Conservation (phyloP, 2,888 invertebrate species). For the Dione juno region DNA sequence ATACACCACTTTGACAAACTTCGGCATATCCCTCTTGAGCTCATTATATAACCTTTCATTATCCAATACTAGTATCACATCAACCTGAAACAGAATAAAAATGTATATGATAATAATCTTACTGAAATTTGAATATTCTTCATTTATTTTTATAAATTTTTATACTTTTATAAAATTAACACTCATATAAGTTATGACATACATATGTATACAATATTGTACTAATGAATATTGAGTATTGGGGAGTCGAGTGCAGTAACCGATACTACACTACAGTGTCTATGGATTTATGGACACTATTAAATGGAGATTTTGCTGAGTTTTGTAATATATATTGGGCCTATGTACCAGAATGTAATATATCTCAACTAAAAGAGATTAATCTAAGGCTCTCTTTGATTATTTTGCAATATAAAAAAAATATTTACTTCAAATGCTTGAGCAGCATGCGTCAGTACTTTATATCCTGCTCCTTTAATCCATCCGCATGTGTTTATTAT, state of each 20-base stretch:
- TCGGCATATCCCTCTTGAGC: slow-evolving; percentile 95
- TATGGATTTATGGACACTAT: too few relatives aligned
- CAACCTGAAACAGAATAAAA: slow-evolving; percentile 82
- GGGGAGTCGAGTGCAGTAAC: too few relatives aligned
- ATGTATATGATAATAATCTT: too few relatives aligned
- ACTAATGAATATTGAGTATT: too few relatives aligned
- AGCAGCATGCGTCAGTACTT: slow-evolving; percentile 92
- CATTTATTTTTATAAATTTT: too few relatives aligned
- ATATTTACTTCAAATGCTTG: slow-evolving; percentile 91
- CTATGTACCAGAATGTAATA: background rate
- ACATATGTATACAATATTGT: too few relatives aligned
- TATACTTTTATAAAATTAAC: too few relatives aligned
- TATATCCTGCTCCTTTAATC: slow-evolving; percentile 96
- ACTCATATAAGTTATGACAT: too few relatives aligned
- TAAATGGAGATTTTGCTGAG: too few relatives aligned
- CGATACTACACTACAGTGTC: too few relatives aligned
- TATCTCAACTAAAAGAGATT: background rate
- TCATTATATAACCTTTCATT: slow-evolving; percentile 98
- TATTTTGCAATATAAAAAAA: background rate
- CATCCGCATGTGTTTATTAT: slow-evolving; percentile 99
- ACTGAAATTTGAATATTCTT: too few relatives aligned
- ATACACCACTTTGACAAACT: slow-evolving; percentile 95
- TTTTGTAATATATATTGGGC: too few relatives aligned
- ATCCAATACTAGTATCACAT: slow-evolving; percentile 96
- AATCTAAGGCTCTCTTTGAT: background rate